phyloP scores from a whole-genome alignment of 1,140 invertebrate species.

The Drosophila willistoni region DNA sequence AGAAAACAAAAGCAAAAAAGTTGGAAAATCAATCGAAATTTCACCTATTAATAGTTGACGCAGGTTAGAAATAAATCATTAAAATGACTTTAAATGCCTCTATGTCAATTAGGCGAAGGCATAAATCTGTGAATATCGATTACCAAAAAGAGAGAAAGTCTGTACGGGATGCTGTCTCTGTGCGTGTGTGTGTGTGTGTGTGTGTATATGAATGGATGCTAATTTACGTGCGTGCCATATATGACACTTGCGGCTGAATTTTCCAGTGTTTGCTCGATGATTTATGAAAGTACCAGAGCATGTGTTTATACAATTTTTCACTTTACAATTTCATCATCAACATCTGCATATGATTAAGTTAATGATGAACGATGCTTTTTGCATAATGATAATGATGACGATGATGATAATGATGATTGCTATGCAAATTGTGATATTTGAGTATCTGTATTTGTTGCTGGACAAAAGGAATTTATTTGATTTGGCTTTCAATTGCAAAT shows the following conservation, averaged over 20 bases:
- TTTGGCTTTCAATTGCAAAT: too few species aligned
- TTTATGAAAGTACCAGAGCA: conserved; percentile 28
- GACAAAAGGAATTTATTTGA: too few species aligned
- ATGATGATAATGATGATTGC: too few species aligned
- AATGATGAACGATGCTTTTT: neutral
- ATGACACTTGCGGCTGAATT: conserved; percentile 22
- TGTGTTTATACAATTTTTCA: conserved; percentile 31
- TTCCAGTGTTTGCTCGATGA: conserved; percentile 28
- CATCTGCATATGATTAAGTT: neutral
- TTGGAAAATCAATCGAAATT: conserved; percentile 25
- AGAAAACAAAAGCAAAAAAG: neutral
- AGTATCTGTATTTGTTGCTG: too few species aligned
- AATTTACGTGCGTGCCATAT: conserved; percentile 30
- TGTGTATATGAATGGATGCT: neutral
- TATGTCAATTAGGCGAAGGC: conserved; percentile 54
- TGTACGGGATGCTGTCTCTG: conserved; percentile 25
- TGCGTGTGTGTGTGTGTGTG: neutral
- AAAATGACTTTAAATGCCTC: conserved; percentile 63
- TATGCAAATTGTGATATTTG: too few species aligned
- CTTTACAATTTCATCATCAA: conserved; percentile 8
- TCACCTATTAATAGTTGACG: conserved; percentile 4
- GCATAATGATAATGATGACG: too few species aligned
- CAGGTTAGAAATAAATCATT: conserved; percentile 43
- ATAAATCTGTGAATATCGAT: conserved; percentile 64
- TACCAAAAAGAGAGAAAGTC: conserved; percentile 34